Conservation (phyloP, 2,113 vertebrate species). For the Dicentrarchus labrax region DNA sequence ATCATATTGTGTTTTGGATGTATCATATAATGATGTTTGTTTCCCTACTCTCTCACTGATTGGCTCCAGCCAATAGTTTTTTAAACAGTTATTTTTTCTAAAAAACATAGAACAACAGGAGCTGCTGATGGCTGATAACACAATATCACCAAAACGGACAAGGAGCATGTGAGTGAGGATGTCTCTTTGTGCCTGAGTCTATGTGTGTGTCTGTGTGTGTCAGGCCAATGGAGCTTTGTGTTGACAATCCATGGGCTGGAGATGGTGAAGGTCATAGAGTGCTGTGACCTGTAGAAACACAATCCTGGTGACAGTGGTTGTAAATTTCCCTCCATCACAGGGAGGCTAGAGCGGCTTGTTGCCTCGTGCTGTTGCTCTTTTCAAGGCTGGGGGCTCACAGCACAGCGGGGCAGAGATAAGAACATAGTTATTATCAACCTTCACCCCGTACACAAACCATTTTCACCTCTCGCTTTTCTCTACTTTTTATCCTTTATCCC, state of each 20-base stretch:
- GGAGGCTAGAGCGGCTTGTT: slow-evolving; percentile 19
- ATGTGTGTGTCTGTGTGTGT: not conserved
- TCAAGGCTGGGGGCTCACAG: not conserved
- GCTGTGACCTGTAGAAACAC: slow-evolving; percentile 58
- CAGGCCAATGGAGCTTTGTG: slow-evolving; percentile 18
- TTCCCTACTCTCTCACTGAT: not conserved
- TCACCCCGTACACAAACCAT: slow-evolving; percentile 19
- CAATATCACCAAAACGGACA: slow-evolving; percentile 1
- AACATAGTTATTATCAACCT: slow-evolving; percentile 35
- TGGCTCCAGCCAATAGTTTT: not conserved
- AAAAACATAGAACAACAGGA: not conserved
- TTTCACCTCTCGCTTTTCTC: slow-evolving; percentile 29
- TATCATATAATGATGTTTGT: not conserved
- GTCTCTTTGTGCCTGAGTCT: not conserved
- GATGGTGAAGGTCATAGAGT: slow-evolving; percentile 50
- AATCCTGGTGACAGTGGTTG: slow-evolving; percentile 49
- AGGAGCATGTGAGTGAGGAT: not conserved
- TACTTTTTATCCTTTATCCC: not conserved
- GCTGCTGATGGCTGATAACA: slow-evolving; percentile 20
- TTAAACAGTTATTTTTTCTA: not conserved
- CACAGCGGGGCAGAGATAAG: slow-evolving; percentile 25
- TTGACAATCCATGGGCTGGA: slow-evolving; percentile 20
- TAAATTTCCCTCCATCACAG: slow-evolving; percentile 57
- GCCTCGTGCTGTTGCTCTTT: slow-evolving; percentile 1
- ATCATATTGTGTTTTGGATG: slow-evolving; percentile 8